Evolutionary conservation across 2,113 vertebrate species (phyloP), one percentile per base, ranked within the genome.

Genomic region (Carettochelys insculpta): DNA sequence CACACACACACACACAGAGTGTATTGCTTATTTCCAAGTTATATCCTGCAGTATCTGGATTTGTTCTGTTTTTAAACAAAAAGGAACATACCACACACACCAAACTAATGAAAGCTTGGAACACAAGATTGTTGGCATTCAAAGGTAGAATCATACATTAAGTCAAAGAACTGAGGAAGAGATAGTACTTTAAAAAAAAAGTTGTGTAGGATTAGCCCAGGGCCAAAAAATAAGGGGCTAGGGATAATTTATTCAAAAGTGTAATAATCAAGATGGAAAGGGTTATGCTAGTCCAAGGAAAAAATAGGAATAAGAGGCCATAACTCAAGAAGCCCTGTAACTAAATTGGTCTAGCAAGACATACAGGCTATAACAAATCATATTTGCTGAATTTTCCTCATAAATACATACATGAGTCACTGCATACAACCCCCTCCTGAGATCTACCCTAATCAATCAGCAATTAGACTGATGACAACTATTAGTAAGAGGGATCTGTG

Each of bases 121-220:
- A 83, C n/a, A 76, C 56, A 53, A 13, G 52, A 19, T 41, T 92
- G 61, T 83, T 45, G 84, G 27, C 80, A 82, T 76, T 80, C 38
- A 80, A 85, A 78, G 24, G 17, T 48, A 82, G 14, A 29, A 91
- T 88, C 75, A 68, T 43, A 29, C 24, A 85, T 78, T 76, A 76
- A 80, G 84, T 53, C 85, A 89, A 94, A 83, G 76, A 92, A 83
- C 43, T 3, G 5, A 68, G 75, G 29, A 94, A 87, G 16, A 65
- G 65, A 80, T 80, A 78, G 89, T 90, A 48, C 77, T 88, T n/a
- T n/a, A n/a, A n/a, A n/a, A n/a, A 92, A 92, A 47, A 91, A 89
- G 48, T 45, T 76, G 8, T 3, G 0, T 12, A 82, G 61, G 51
- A 71, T 76, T 43, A 85, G 73, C 80, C 77, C 45, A 76, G 80